Evolutionary conservation across 2,888 invertebrate genomes (phyloP).

Genomic region (Ichneumon xanthorius): DNA sequence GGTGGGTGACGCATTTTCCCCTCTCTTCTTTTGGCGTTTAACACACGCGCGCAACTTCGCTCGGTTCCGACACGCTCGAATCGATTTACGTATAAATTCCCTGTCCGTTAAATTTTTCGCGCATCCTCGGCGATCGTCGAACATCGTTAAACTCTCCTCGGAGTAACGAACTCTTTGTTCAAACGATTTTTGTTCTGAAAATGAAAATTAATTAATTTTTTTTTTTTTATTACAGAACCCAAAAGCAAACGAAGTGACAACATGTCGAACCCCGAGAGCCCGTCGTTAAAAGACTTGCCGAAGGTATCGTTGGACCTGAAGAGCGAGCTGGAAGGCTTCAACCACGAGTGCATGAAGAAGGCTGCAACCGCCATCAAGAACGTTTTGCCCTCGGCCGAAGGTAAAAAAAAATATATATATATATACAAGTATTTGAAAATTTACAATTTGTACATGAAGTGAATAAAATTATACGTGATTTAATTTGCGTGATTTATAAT

Average conservation of each 20-base stretch:
- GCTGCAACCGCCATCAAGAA: slow-evolving; percentile 96
- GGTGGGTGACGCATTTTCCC: slow-evolving; percentile 44
- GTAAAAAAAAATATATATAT: slow-evolving; percentile 85
- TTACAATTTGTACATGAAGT: background rate
- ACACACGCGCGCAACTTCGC: slow-evolving; percentile 12
- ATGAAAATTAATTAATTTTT: no score
- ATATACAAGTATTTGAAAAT: background rate
- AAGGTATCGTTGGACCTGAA: slow-evolving; percentile 96
- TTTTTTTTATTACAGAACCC: slow-evolving; percentile 71
- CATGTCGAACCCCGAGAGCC: slow-evolving; percentile 88
- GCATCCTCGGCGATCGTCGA: background rate
- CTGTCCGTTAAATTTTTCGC: slow-evolving; percentile 28
- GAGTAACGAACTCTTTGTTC: background rate
- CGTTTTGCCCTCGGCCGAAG: slow-evolving; percentile 96
- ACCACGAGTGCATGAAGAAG: slow-evolving; percentile 94
- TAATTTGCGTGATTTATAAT: background rate
- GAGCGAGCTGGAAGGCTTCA: slow-evolving; percentile 96
- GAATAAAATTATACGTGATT: background rate
- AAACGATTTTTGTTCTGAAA: background rate
- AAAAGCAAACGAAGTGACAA: slow-evolving; percentile 63
- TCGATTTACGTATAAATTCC: slow-evolving; percentile 33
- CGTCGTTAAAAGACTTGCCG: slow-evolving; percentile 95
- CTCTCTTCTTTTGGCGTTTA: background rate
- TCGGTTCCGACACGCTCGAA: slow-evolving; percentile 18
- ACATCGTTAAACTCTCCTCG: background rate